Evolutionary conservation across 2,113 vertebrate species (phyloP), one percentile per base, ranked within the genome.

Genomic region (Redunca redunca): DNA sequence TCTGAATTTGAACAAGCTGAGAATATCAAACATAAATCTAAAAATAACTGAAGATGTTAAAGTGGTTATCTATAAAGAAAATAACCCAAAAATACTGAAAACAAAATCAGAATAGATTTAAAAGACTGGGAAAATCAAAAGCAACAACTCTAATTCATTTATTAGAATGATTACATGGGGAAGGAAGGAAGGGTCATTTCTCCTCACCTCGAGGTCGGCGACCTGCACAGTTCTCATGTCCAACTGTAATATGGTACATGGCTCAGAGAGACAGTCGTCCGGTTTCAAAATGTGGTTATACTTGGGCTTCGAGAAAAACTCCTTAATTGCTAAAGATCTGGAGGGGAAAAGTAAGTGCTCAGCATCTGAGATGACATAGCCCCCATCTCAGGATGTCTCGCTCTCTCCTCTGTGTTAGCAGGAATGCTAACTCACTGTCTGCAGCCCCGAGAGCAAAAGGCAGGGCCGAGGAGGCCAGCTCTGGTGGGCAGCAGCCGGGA

Each of bases 301-400:
- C 95, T 99, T 99, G 50, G 99, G 99, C 98, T 99, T 99, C 9
- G 99, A 98, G 91, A 99, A 99, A 96, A 99, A 99, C 96, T 99
- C 99, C 95, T 99, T 98, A 85, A 98, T 98, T 55, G 99, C 99
- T 90, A 99, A 96, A 53, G 99, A 96, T 96, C 99, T 99, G 93
- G 58, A 58, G 83, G 36, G 46, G 48, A 77, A 91, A 91, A 90
- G 50, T 12, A 78, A 78, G 4, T 36, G 81, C 30, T 91, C 28
- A 90, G n/a, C 50, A 53, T 52, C 15, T 25, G 67, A 74, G 36
- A 74, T 40, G 36, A 9, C 1, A 1, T 2, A 48, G 30, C 58
- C 43, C 36, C 10, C 67, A 60, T 3, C 81, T 33, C 5, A 4
- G 82, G 80, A 19, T 7, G 28, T 40, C 33, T 13, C 67, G 11